phyloP scores from a whole-genome alignment of 2,888 invertebrate species.

The Plebejus argus region DNA sequence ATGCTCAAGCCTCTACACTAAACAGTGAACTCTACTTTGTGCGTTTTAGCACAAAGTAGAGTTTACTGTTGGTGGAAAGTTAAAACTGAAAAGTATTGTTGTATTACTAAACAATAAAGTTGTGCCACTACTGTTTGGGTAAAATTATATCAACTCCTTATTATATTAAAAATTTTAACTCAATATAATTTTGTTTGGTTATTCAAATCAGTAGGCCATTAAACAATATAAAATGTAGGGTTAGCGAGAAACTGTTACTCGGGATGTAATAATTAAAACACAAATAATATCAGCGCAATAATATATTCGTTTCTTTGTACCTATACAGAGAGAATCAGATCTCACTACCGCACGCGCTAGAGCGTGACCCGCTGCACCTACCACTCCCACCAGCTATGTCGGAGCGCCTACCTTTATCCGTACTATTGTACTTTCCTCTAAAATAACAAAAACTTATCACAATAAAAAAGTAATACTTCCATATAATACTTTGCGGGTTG shows the following conservation, averaged over 20 bases:
- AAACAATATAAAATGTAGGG: not conserved
- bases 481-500: conserved; percentile 75
- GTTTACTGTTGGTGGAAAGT: no score
- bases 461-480: conserved; percentile 76
- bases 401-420: conserved; percentile 67
- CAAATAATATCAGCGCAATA: conserved; percentile 68
- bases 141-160: no score
- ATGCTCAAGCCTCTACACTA: no score
- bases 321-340: conserved; percentile 66
- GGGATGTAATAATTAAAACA: conserved; percentile 47
- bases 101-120: no score
- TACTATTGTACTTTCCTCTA: conserved; percentile 71
- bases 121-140: no score
- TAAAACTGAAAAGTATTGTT: no score
- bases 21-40: no score
- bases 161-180: no score
- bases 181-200: not conserved
- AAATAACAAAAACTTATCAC: conserved; percentile 76
- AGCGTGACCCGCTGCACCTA: conserved; percentile 69
- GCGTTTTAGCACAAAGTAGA: no score
- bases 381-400: conserved; percentile 61
- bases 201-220: not conserved
- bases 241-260: not conserved
- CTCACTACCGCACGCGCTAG: conserved; percentile 71
- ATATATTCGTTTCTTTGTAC: conserved; percentile 76